These are phyloP conservation scores for Petaurus breviceps DNA, from an alignment of 2,113 vertebrate species.

Conservation along the genomic window DNA sequence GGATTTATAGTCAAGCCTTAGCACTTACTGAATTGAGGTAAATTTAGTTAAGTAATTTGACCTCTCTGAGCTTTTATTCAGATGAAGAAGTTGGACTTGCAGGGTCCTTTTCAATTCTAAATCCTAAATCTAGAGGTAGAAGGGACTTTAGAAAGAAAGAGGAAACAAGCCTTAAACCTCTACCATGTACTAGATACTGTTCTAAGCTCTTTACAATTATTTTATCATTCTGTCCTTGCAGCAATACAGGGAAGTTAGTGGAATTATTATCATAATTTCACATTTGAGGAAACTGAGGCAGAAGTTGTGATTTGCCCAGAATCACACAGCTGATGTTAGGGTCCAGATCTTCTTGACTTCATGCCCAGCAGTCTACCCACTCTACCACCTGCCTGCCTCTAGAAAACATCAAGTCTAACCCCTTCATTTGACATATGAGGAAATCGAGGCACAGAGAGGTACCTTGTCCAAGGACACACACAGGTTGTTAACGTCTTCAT, in stretches of 20 bases:
- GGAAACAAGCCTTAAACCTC: neutral
- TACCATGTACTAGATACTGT: neutral
- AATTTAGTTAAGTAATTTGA: neutral
- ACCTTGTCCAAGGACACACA: neutral
- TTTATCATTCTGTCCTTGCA: neutral
- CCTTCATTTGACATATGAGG: neutral
- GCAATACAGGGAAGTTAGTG: neutral
- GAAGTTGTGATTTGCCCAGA: neutral
- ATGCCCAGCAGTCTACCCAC: neutral
- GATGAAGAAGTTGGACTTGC: neutral
- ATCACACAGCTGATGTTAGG: neutral
- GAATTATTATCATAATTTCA: neutral
- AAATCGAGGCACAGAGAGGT: neutral
- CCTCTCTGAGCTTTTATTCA: neutral
- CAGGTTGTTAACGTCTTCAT: neutral
- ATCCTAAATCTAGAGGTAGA: neutral
- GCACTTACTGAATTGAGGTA: neutral
- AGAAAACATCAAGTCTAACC: neutral
- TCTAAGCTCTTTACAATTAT: neutral
- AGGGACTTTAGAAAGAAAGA: neutral
- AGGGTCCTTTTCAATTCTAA: neutral
- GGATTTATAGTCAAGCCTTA: neutral
- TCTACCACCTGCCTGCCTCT: neutral
- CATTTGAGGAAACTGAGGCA: neutral
- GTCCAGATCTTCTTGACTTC: neutral